Evolutionary conservation across 2,113 vertebrate genomes (phyloP).

Genomic region (Eretmochelys imbricata): DNA sequence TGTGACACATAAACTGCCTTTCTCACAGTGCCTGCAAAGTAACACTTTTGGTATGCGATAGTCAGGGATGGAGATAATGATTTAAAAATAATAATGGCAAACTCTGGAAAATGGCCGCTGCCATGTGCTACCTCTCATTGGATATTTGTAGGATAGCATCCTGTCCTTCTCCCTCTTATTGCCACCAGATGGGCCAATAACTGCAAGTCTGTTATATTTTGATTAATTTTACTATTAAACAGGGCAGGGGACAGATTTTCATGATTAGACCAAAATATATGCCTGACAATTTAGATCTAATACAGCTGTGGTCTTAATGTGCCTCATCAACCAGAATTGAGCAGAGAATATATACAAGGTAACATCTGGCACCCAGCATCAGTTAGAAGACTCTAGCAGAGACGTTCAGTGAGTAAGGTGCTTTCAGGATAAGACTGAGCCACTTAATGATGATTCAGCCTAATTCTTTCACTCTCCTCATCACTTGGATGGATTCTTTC

Average conservation of each 20-base stretch:
- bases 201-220: neutral
- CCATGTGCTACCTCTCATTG: neutral
- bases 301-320: neutral
- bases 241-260: neutral
- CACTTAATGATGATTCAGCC: neutral
- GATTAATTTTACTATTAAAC: neutral
- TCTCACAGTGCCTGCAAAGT: neutral
- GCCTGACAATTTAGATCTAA: neutral
- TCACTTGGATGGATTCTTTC: neutral
- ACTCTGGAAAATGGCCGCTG: neutral
- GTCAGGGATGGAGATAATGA: neutral
- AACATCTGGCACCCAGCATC: neutral
- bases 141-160: neutral
- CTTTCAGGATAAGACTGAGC: neutral
- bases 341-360: neutral
- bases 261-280: neutral
- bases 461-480: accelerated
- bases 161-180: accelerated
- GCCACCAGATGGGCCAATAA: neutral
- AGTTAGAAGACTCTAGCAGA: neutral
- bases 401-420: neutral
- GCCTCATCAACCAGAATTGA: neutral
- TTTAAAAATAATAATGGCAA: neutral
- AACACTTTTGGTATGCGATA: neutral
- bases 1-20: neutral